A percentile compares a stretch with the other conserved stretches of the same genome.
Evolutionary conservation across 1,140 invertebrate genomes (phyloP).

Genomic region (Drosophila ambigua): DNA sequence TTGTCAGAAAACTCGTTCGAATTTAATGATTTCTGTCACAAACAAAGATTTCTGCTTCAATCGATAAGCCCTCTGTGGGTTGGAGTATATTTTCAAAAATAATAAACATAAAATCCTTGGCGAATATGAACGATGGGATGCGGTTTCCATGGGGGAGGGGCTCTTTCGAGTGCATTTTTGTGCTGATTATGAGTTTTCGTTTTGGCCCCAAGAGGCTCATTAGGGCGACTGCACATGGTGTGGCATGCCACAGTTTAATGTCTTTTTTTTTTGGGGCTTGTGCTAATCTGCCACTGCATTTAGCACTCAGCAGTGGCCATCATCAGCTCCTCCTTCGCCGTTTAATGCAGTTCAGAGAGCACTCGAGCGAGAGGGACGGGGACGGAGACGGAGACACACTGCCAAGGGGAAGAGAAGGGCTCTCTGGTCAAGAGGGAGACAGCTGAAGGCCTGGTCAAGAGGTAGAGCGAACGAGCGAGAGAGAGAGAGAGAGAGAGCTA

Average conservation of each 20-base stretch:
- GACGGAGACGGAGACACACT: no score
- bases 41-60: no score
- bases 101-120: no score
- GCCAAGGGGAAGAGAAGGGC: constrained; percentile 14
- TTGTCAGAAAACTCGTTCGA: background rate
- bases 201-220: constrained; percentile 33
- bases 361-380: constrained; percentile 15
- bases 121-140: constrained; percentile 2
- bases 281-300: constrained; percentile 49
- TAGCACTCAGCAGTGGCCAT: constrained; percentile 39
- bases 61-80: no score
- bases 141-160: no score
- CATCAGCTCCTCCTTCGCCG: constrained; percentile 29
- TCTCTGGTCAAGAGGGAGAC: background rate
- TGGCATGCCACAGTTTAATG: constrained; percentile 34
- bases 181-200: constrained; percentile 46
- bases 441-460: no score
- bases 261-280: constrained; percentile 5
- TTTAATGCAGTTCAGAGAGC: constrained; percentile 56
- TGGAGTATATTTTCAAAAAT: no score
- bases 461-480: no score
- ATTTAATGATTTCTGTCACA: background rate
- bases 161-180: constrained; percentile 13
- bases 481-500: background rate
- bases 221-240: constrained; percentile 7